Conservation (phyloP, 2,113 vertebrate genomes). For the Plecturocebus donacophilus region DNA sequence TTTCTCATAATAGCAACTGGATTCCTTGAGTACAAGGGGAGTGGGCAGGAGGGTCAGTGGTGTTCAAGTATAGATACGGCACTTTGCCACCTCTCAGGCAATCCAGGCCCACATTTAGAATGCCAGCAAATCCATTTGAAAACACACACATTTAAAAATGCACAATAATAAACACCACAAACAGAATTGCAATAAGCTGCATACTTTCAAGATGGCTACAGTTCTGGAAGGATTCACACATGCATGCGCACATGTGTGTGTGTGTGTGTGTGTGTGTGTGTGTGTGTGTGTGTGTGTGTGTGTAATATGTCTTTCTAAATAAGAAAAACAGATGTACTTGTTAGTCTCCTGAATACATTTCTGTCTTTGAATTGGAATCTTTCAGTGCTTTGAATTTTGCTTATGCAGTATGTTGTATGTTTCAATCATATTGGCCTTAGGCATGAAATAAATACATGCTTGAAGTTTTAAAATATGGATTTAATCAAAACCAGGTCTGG, state of each 20-base stretch:
- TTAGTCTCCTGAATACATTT: slow-evolving; percentile 57
- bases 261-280: not conserved
- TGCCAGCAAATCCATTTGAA: not conserved
- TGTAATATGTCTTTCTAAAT: slow-evolving; percentile 39
- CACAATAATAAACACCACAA: not conserved
- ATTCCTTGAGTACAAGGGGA: not conserved
- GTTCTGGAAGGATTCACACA: not conserved
- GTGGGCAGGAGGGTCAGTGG: not conserved
- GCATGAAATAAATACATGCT: slow-evolving; percentile 55
- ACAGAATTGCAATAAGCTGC: not conserved
- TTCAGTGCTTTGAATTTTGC: slow-evolving; percentile 42
- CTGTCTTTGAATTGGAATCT: slow-evolving; percentile 36
- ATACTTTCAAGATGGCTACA: not conserved
- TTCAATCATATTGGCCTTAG: slow-evolving; percentile 53
- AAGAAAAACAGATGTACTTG: slow-evolving; percentile 10
- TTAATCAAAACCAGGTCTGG: slow-evolving; percentile 49
- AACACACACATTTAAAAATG: not conserved
- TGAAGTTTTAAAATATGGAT: slow-evolving; percentile 59
- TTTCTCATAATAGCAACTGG: not conserved
- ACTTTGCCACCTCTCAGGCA: not conserved
- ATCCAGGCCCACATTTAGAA: not conserved
- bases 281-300: not conserved
- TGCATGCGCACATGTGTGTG: too few species aligned
- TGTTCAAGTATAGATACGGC: too few species aligned
- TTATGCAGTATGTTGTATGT: slow-evolving; percentile 46